These are phyloP conservation scores for Aphelenchoides avenae DNA, from an alignment of 1,140 invertebrate genomes.

Conservation along the genomic window DNA sequence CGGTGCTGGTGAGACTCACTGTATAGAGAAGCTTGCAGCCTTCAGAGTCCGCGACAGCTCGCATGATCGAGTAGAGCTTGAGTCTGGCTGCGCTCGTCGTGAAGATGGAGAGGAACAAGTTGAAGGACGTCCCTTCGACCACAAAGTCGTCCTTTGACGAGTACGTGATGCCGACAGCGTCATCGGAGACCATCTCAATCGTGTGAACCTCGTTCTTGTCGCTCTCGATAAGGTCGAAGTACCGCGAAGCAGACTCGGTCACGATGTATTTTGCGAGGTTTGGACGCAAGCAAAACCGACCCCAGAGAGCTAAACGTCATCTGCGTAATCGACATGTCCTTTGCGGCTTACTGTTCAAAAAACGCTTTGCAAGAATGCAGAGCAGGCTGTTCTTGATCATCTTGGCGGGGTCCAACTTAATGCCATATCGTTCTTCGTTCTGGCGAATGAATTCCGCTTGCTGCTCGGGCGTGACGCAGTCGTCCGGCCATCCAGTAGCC, in stretches of 20 bases:
- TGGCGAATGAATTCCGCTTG: conserved; percentile 1
- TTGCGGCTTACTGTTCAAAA: too few species aligned
- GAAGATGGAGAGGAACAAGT: too few species aligned
- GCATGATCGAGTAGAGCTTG: too few species aligned
- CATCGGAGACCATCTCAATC: conserved; percentile 1
- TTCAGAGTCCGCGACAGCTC: background rate
- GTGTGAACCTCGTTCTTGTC: background rate
- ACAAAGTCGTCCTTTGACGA: conserved; percentile 4
- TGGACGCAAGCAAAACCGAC: background rate
- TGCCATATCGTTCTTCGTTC: conserved; percentile 7
- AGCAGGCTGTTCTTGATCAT: too few species aligned
- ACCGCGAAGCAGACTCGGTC: background rate
- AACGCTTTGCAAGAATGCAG: too few species aligned
- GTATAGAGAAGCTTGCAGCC: too few species aligned
- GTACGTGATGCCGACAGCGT: background rate
- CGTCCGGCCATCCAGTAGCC: conserved; percentile 5
- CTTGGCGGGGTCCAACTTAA: background rate
- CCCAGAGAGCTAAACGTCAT: too few species aligned
- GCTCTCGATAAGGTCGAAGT: background rate
- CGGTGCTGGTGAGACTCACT: too few species aligned
- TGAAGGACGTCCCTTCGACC: too few species aligned
- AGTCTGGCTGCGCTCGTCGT: background rate
- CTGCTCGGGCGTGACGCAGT: background rate
- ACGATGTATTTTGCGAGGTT: background rate
- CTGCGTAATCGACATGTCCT: too few species aligned